Conservation (phyloP, 2,888 invertebrate genomes). For the Pachydiplax longipennis region DNA sequence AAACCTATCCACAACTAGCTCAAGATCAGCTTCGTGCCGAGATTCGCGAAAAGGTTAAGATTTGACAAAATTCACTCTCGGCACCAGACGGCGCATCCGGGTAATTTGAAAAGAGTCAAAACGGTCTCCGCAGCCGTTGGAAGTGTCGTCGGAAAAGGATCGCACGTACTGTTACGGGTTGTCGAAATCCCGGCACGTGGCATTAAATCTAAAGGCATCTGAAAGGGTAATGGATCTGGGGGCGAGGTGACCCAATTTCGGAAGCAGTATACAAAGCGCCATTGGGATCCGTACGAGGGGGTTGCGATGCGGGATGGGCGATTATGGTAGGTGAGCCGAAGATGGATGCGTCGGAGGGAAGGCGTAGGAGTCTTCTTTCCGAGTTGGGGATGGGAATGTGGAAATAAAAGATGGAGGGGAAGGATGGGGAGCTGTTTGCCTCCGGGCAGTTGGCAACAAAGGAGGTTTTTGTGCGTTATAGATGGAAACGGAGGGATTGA, state of each 20-base stretch:
- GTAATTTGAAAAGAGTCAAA: too few relatives aligned
- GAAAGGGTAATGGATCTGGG: neutral
- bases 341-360: neutral
- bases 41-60: too few relatives aligned
- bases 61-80: too few relatives aligned
- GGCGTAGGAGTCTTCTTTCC: too few relatives aligned
- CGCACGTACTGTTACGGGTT: neutral
- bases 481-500: neutral
- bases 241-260: neutral
- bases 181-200: constrained; percentile 7
- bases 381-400: neutral
- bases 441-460: constrained; percentile 28
- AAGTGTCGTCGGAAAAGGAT: neutral
- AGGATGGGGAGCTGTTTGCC: neutral
- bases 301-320: neutral
- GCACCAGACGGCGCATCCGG: too few relatives aligned
- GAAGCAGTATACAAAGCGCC: neutral
- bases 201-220: constrained; percentile 2
- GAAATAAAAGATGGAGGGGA: neutral
- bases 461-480: neutral
- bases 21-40: too few relatives aligned
- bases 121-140: too few relatives aligned
- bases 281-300: neutral
- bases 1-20: too few relatives aligned
- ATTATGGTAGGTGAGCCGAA: neutral